Conservation (phyloP, 2,113 vertebrate species). For the Perccottus glenii region DNA sequence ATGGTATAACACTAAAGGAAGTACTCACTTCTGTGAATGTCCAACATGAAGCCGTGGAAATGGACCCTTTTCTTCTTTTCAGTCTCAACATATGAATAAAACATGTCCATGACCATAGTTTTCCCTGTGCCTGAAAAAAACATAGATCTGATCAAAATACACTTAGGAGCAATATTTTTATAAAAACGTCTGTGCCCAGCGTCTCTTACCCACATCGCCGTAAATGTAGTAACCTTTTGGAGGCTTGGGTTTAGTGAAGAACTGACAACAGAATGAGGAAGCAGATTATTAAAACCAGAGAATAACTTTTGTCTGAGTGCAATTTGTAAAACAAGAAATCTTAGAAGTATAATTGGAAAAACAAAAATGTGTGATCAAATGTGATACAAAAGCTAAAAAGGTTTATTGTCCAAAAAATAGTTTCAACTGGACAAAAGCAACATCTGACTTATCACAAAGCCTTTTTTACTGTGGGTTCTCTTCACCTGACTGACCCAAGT, state of each 20-base stretch:
- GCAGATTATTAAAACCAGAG: no score
- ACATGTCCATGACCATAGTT: conserved; percentile 99
- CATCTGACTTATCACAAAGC: no score
- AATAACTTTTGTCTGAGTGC: no score
- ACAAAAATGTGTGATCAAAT: no score
- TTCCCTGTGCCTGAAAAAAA: conserved; percentile 90
- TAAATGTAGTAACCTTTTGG: conserved; percentile 94
- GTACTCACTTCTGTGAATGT: conserved; percentile 94
- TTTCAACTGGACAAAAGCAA: no score
- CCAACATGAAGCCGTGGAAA: conserved; percentile 98
- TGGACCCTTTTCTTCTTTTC: conserved; percentile 94
- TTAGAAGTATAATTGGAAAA: no score
- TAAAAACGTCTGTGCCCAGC: not conserved
- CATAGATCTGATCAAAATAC: not conserved
- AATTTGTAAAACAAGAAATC: no score
- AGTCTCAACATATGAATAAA: conserved; percentile 90
- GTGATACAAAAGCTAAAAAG: no score
- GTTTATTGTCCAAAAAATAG: no score
- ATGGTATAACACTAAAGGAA: no score
- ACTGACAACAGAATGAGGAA: conserved; percentile 57
- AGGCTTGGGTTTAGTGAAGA: conserved; percentile 82
- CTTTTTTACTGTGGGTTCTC: no score
- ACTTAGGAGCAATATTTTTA: not conserved
- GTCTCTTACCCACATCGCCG: conserved; percentile 92
- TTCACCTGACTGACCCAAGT: no score